Evolutionary conservation across 2,797 vertebrate species (phyloP), one percentile per base, ranked within the genome.

Genomic region (Tamandua tetradactyla): DNA sequence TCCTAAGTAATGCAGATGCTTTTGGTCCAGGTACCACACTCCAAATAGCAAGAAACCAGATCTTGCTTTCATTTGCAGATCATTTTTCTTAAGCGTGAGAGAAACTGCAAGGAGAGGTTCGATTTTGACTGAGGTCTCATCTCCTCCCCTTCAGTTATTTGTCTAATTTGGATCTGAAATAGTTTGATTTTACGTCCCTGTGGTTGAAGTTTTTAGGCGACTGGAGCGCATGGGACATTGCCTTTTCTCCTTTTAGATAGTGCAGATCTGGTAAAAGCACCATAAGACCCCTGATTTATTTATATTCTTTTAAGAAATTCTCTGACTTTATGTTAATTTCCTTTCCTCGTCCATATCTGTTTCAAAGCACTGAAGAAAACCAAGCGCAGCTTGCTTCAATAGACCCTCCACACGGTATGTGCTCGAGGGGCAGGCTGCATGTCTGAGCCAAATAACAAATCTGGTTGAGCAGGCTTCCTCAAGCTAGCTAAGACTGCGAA

Each of bases 311-410:
- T 37, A 30, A 85, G 61, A 93, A 81, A 59, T 81, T n/a, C 44
- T 82, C 91, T 75, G 62, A 75, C 82, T 89, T 82, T 25, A 0
- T 57, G 25, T 23, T 89, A 64, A 35, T 52, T 93, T 66, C 42
- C 66, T 42, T 68, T 84, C 37, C 35, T 59, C 64, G 82, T 91
- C 40, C 10, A 1, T 35, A 4, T 85, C 37, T 55, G 5, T 81
- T 18, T 79, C 55, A 82, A 87, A 69, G 57, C 71, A 5, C 69
- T 47, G 66, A 90, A 84, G 86, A 78, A 92, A 87, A 64, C 57
- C 79, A 37, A 40, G 52, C 23, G 22, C 9, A 27, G 23, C 35
- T 85, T 40, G 10, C 59, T 37, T 52, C 71, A 14, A 61, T 13
- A 81, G 72, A 68, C 66, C 47, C 66, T 76, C 69, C 40, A 52